These are phyloP conservation scores for Panthera tigris DNA, from an alignment of 2,113 vertebrate genomes.

Conservation along the genomic window DNA sequence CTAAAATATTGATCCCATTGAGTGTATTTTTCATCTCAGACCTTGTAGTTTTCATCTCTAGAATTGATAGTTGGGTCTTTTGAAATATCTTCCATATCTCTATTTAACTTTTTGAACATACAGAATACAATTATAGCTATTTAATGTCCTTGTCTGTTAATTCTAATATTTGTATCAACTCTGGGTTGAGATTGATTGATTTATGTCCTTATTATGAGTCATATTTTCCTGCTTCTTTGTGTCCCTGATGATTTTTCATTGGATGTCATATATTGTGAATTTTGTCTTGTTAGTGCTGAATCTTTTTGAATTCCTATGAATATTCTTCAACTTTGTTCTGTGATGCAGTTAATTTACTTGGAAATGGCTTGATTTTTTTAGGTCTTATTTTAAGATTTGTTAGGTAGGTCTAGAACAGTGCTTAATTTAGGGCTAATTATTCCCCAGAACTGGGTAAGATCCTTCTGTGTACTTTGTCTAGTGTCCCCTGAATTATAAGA, in stretches of 20 bases:
- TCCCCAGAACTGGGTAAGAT: not conserved
- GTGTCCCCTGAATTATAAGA: not conserved
- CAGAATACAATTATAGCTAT: not conserved
- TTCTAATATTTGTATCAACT: not conserved
- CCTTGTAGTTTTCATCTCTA: constrained; percentile 8
- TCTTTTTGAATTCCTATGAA: not conserved
- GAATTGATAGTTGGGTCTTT: not conserved
- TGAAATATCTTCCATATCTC: not conserved
- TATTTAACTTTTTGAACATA: not conserved
- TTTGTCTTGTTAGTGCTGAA: not conserved
- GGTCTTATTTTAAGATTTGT: not conserved
- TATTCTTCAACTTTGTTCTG: not conserved
- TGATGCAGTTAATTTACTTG: not conserved
- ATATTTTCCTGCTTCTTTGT: not conserved
- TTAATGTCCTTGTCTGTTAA: not conserved
- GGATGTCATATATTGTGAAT: not conserved
- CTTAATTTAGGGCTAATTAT: not conserved
- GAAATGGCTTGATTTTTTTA: constrained; percentile 1
- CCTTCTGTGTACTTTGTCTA: not conserved
- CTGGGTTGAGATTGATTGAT: not conserved
- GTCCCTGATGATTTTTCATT: not conserved
- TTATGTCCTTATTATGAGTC: not conserved
- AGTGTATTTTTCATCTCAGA: constrained; percentile 4
- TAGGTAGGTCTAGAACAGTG: not conserved
- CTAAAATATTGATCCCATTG: not conserved